A percentile compares a stretch with the other conserved stretches of the same genome.
These are phyloP conservation scores for Melanostigma gelatinosum DNA, from an alignment of 2,113 vertebrate species.

Conservation along the genomic window DNA sequence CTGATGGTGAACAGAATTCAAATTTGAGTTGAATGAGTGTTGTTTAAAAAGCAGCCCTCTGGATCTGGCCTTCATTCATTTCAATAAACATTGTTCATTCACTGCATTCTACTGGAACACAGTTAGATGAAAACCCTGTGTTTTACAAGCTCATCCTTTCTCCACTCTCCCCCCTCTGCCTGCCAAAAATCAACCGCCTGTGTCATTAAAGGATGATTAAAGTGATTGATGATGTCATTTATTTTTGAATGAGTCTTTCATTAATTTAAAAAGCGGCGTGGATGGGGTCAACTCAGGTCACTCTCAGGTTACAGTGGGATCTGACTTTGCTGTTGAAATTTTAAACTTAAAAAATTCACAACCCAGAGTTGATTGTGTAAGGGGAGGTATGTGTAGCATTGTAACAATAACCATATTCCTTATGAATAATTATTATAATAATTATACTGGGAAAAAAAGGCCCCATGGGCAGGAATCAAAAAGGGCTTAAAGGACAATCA, in stretches of 20 bases:
- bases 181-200: slow-evolving; percentile 15
- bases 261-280: slow-evolving; percentile 34
- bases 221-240: slow-evolving; percentile 56
- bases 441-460: not conserved
- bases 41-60: not conserved
- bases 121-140: not conserved
- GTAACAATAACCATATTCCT: not conserved
- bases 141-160: slow-evolving; percentile 5
- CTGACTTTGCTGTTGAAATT: not conserved
- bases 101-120: not conserved
- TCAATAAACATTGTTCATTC: not conserved
- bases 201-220: slow-evolving; percentile 58
- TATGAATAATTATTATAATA: not conserved
- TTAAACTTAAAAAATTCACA: not conserved
- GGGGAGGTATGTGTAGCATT: not conserved
- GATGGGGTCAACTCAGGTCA: slow-evolving; percentile 29
- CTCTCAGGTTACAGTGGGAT: not conserved
- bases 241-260: slow-evolving; percentile 44
- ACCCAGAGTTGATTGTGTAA: not conserved
- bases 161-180: not conserved
- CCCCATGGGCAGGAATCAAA: not conserved
- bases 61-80: not conserved
- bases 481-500: not conserved
- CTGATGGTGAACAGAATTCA: not conserved
- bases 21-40: not conserved